Conservation (phyloP, 2,888 invertebrate genomes). For the Eristalis intricaria region DNA sequence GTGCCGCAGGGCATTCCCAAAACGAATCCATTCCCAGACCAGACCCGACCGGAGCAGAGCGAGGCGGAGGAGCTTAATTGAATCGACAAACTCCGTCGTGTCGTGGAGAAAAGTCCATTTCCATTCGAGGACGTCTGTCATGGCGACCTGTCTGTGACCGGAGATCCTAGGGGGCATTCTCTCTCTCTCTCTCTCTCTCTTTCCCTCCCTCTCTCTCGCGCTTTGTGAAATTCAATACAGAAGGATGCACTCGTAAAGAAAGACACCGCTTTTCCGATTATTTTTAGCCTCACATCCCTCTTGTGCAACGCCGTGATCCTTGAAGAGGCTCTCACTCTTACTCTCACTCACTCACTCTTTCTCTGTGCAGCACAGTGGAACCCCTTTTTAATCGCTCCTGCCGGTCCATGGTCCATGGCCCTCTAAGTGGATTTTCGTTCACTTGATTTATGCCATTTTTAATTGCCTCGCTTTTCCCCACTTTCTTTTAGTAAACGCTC, state of each 20-base stretch:
- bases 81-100: conserved; percentile 54
- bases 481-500: conserved; percentile 68
- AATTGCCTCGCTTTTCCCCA: conserved; percentile 68
- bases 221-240: conserved; percentile 54
- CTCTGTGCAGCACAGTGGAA: conserved; percentile 30
- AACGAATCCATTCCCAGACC: not conserved
- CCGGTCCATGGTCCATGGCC: not conserved
- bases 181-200: not conserved
- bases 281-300: conserved; percentile 35
- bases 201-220: not conserved
- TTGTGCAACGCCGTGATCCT: conserved; percentile 44
- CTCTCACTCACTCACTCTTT: too few relatives aligned
- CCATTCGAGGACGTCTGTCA: conserved; percentile 66
- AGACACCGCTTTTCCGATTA: not conserved
- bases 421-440: conserved; percentile 56
- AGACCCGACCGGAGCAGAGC: not conserved
- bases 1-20: conserved; percentile 40
- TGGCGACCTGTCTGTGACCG: conserved; percentile 37
- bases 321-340: conserved; percentile 35
- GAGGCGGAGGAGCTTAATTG: conserved; percentile 54
- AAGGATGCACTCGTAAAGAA: conserved; percentile 12
- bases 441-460: conserved; percentile 70
- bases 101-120: conserved; percentile 55
- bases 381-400: conserved; percentile 65
- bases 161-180: conserved; percentile 38